phyloP scores from a whole-genome alignment of 64 coral and sea anemone species.

The Acropora yongei region DNA sequence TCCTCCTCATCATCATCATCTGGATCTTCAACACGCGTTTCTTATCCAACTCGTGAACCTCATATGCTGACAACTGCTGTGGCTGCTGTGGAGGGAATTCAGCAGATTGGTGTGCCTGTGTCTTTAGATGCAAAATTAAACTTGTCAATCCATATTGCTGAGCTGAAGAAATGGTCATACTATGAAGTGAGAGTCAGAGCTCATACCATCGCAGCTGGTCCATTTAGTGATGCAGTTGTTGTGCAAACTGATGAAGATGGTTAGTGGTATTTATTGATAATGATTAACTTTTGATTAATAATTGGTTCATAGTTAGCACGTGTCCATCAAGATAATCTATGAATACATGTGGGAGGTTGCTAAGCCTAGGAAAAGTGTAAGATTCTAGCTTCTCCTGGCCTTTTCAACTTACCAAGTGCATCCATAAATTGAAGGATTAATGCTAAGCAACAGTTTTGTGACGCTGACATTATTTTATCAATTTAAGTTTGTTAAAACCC shows the following conservation, averaged over 20 bases:
- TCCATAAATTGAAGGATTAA: too few species aligned
- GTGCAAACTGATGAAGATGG: slow-evolving; percentile 54
- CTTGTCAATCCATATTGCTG: not conserved
- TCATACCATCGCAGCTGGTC: slow-evolving; percentile 29
- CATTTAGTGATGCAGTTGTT: slow-evolving; percentile 18
- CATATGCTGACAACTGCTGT: not conserved
- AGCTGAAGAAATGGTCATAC: slow-evolving; percentile 38
- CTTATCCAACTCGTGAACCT: not conserved
- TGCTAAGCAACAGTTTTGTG: too few species aligned
- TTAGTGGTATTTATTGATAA: not conserved
- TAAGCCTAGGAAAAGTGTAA: too few species aligned
- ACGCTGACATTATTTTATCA: too few species aligned
- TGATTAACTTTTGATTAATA: too few species aligned
- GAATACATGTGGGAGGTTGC: too few species aligned
- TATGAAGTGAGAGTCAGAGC: slow-evolving; percentile 53
- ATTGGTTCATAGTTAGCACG: too few species aligned
- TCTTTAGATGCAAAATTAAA: not conserved
- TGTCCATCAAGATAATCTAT: too few species aligned
- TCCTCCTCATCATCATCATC: not conserved
- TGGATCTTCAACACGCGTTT: not conserved
- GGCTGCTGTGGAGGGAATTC: not conserved
- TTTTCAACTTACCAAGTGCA: too few species aligned
- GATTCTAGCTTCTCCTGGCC: too few species aligned
- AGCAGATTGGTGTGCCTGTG: not conserved
- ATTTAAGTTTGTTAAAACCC: too few species aligned